Percentiles rank a stretch among this genome's conserved stretches.
These are phyloP conservation scores for Gavialis gangeticus DNA, from an alignment of 2,113 vertebrate genomes.

Conservation along the genomic window DNA sequence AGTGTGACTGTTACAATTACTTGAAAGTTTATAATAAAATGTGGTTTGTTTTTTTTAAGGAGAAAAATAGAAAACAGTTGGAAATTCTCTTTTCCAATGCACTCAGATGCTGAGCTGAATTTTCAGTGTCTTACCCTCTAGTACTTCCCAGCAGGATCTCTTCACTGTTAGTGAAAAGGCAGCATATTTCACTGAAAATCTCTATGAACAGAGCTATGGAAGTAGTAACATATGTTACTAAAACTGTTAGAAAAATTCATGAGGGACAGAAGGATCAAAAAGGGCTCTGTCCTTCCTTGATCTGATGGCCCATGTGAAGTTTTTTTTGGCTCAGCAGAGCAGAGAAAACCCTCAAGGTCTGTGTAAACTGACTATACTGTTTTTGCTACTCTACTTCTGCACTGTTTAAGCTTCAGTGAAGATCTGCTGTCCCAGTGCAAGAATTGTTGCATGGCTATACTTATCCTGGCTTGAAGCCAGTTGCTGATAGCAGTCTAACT, in stretches of 20 bases:
- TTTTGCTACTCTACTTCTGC: not conserved
- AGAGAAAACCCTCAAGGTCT: not conserved
- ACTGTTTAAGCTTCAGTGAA: not conserved
- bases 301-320: not conserved
- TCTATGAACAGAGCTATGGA: not conserved
- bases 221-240: not conserved
- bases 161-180: not conserved
- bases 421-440: not conserved
- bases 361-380: not conserved
- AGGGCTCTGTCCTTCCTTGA: not conserved
- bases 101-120: not conserved
- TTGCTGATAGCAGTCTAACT: not conserved
- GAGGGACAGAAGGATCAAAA: not conserved
- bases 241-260: not conserved
- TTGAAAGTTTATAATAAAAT: too few relatives aligned
- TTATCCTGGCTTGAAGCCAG: not conserved
- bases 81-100: not conserved
- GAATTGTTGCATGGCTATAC: too few relatives aligned
- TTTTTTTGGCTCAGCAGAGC: not conserved
- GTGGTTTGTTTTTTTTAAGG: not conserved
- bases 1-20: not conserved
- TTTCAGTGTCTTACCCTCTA: not conserved
- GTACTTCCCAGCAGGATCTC: not conserved
- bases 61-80: not conserved
- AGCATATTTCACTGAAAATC: not conserved